These are phyloP conservation scores for Astur gentilis DNA, from an alignment of 2,113 vertebrate genomes.

Conservation along the genomic window DNA sequence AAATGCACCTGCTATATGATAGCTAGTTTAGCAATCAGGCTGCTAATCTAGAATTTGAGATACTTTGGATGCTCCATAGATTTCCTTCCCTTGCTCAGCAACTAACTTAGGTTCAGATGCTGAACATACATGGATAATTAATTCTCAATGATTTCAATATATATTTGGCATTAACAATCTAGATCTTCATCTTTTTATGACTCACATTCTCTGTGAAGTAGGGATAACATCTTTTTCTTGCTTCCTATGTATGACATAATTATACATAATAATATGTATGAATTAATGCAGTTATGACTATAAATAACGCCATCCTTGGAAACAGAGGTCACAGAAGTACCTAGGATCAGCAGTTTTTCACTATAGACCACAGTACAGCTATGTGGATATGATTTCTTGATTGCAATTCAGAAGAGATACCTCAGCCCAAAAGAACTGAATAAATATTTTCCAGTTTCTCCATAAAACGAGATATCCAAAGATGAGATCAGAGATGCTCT, in stretches of 20 bases:
- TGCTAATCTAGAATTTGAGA: background rate
- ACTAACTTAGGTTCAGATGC: background rate
- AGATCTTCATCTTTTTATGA: background rate
- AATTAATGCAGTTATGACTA: background rate
- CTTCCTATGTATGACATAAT: background rate
- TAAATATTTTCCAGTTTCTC: background rate
- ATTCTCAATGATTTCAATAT: background rate
- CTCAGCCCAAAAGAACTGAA: background rate
- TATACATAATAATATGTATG: background rate
- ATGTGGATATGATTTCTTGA: background rate
- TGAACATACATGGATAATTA: background rate
- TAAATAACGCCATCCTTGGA: background rate
- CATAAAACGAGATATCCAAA: background rate
- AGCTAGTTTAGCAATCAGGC: background rate
- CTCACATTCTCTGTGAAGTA: background rate
- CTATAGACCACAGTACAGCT: background rate
- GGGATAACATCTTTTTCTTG: background rate
- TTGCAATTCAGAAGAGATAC: background rate
- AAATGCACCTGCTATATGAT: accelerated
- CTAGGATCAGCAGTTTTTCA: background rate
- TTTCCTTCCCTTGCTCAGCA: background rate
- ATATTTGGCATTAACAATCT: background rate
- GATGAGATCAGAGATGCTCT: background rate
- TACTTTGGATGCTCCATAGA: background rate
- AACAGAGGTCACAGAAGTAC: background rate